Conservation (phyloP, 2,888 invertebrate species). For the Netelia fuscicornis region DNA sequence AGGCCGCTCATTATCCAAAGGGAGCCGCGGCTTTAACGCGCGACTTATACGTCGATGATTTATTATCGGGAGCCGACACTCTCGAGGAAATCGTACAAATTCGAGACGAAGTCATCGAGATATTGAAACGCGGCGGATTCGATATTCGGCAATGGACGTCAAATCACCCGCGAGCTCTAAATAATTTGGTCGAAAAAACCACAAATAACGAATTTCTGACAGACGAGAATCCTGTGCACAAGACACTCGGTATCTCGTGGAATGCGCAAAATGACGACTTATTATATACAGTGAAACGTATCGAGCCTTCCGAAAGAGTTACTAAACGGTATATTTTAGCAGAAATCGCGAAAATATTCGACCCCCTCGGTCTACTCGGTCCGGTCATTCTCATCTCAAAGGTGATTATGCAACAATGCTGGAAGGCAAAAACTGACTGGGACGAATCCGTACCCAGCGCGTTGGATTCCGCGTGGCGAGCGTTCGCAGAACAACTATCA, state of each 20-base stretch:
- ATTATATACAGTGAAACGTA: slow-evolving; percentile 48
- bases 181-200: slow-evolving; percentile 49
- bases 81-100: slow-evolving; percentile 66
- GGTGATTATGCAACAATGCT: slow-evolving; percentile 60
- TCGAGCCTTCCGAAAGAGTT: slow-evolving; percentile 26
- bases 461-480: slow-evolving; percentile 39
- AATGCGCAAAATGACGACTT: slow-evolving; percentile 53
- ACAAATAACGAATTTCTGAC: slow-evolving; percentile 49
- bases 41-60: slow-evolving; percentile 70
- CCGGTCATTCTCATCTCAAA: slow-evolving; percentile 63
- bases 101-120: slow-evolving; percentile 66
- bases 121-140: slow-evolving; percentile 76
- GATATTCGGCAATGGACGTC: slow-evolving; percentile 74
- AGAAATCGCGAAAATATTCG: slow-evolving; percentile 62
- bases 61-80: slow-evolving; percentile 65
- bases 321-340: slow-evolving; percentile 63
- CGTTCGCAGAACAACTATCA: slow-evolving; percentile 45
- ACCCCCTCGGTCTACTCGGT: slow-evolving; percentile 64
- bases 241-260: slow-evolving; percentile 63
- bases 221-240: slow-evolving; percentile 42
- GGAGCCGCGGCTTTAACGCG: slow-evolving; percentile 50
- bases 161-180: slow-evolving; percentile 57
- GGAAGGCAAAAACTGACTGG: slow-evolving; percentile 63
- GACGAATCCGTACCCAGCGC: slow-evolving; percentile 59
- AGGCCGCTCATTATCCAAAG: slow-evolving; percentile 54